Evolutionary conservation across 2,113 vertebrate genomes (phyloP).

Genomic region (Cepphus grylle): DNA sequence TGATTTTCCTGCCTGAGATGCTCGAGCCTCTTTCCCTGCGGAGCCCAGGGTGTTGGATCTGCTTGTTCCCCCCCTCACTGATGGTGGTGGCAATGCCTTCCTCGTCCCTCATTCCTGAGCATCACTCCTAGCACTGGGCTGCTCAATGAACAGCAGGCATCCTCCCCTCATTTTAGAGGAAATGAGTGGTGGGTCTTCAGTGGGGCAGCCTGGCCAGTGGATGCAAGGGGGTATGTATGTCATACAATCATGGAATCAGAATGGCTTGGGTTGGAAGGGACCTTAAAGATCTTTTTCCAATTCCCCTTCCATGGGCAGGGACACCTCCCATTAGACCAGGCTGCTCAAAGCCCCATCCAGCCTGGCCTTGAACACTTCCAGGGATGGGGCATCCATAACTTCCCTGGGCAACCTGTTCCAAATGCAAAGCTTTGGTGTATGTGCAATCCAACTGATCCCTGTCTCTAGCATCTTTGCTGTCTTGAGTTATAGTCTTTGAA

Average conservation of each 20-base stretch:
- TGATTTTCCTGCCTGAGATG: not conserved
- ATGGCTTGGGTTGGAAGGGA: too few species aligned
- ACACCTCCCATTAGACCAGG: too few species aligned
- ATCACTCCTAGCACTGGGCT: not conserved
- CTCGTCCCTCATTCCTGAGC: not conserved
- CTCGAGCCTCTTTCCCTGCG: not conserved
- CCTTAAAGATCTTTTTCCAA: too few species aligned
- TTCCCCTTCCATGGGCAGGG: too few species aligned
- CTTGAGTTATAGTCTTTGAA: not conserved
- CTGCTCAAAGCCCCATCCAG: too few species aligned
- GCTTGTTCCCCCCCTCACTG: not conserved
- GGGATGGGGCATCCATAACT: too few species aligned
- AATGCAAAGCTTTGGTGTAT: not conserved
- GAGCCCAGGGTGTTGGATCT: not conserved
- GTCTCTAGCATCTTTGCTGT: not conserved
- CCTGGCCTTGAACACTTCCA: too few species aligned
- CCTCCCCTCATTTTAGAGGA: not conserved
- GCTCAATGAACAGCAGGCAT: not conserved
- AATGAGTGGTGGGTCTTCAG: not conserved
- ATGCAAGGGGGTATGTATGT: not conserved
- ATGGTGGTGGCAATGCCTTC: not conserved
- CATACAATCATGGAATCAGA: not conserved
- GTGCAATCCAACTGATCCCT: not conserved
- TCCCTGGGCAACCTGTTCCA: not conserved
- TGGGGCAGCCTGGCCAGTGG: not conserved